Evolutionary conservation across 2,888 invertebrate genomes (phyloP).

Genomic region (Orthosia gracilis): DNA sequence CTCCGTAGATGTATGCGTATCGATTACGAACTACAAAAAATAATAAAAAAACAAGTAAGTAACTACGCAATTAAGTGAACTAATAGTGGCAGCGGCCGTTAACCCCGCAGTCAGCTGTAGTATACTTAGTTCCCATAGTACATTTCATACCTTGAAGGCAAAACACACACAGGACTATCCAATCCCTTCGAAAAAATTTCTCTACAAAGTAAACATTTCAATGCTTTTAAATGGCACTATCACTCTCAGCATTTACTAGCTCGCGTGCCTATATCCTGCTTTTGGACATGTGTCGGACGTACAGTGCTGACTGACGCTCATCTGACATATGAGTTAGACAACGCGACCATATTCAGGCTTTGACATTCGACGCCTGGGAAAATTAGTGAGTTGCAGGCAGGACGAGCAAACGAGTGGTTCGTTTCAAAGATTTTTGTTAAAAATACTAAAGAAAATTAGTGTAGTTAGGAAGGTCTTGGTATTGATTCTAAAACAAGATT

Average conservation of each 20-base stretch:
- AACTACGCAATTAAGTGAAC: no score
- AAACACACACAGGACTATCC: background rate
- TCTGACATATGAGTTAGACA: slow-evolving; percentile 33
- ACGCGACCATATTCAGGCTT: slow-evolving; percentile 9
- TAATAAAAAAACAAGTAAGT: no score
- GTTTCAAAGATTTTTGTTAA: background rate
- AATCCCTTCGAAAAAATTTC: background rate
- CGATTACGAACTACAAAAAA: no score
- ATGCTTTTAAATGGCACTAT: slow-evolving; percentile 30
- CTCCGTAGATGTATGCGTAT: no score
- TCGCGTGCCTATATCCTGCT: background rate
- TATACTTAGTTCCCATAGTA: background rate
- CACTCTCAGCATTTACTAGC: slow-evolving; percentile 16
- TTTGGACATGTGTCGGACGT: slow-evolving; percentile 7
- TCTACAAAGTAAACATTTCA: slow-evolving; percentile 6
- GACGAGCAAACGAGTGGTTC: background rate
- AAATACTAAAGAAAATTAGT: background rate
- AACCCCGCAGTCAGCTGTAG: no score
- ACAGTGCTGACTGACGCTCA: slow-evolving; percentile 34
- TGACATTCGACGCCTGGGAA: background rate
- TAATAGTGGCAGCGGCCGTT: no score
- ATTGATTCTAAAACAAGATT: no score
- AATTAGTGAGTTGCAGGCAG: background rate
- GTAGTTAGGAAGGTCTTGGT: background rate
- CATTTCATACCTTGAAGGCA: background rate